Conservation (phyloP, 2,113 vertebrate species). For the Dipodomys ordii region DNA sequence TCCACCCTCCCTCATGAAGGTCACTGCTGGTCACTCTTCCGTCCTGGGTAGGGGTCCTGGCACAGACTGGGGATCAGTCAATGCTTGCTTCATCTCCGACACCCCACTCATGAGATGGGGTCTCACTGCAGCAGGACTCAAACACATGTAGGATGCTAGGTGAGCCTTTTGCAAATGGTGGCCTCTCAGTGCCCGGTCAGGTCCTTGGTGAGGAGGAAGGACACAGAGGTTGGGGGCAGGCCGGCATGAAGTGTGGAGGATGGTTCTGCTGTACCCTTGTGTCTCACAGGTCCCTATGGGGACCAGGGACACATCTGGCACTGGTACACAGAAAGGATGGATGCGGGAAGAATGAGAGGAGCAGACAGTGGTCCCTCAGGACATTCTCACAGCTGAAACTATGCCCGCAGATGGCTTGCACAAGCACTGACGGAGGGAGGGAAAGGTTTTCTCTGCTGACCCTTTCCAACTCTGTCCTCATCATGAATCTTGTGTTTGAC, state of each 20-base stretch:
- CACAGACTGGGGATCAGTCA: rapidly evolving
- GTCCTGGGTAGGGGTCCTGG: not conserved
- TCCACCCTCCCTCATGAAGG: not conserved
- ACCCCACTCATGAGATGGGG: not conserved
- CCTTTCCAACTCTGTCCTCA: not conserved
- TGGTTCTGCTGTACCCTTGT: rapidly evolving
- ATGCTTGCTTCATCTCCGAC: too few species aligned
- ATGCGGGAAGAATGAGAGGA: not conserved
- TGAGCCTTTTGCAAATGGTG: not conserved
- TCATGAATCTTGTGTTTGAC: not conserved
- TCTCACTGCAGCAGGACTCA: not conserved
- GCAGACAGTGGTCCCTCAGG: too few species aligned
- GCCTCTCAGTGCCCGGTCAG: not conserved
- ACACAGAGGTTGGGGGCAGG: too few species aligned
- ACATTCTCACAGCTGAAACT: not conserved
- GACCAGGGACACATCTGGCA: too few species aligned
- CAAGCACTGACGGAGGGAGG: not conserved
- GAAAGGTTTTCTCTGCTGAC: not conserved
- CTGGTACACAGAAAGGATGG: not conserved
- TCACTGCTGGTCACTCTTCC: rapidly evolving
- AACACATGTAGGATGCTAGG: not conserved
- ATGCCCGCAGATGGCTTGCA: not conserved
- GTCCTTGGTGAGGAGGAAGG: too few species aligned
- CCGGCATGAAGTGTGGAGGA: not conserved
- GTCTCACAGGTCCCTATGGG: not conserved